Base-by-base conservation (phyloP, 2,113 vertebrate species). In the Corvus moneduloides region DNA sequence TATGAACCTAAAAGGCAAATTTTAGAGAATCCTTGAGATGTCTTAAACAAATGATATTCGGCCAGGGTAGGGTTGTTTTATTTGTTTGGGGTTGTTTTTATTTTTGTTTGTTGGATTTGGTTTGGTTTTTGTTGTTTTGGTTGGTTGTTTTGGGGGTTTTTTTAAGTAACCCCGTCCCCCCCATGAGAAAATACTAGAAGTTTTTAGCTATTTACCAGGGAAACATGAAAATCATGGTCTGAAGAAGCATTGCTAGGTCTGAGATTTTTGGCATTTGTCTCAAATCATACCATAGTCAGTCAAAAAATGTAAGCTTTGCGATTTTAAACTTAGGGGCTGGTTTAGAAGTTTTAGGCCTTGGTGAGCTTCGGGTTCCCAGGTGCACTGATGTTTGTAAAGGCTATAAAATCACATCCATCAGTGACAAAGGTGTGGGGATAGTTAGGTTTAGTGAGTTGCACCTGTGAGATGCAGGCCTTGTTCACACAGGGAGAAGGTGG, bases 311-410 rank as follows among this genome's bases (percentile, higher is more conserved):
- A 27, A 88, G 17, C 12, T 61, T 77, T 76, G 37, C 30, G 10
- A 9, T 28, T 79, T 83, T 78, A 78, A 51, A 54, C 7, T 43
- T 43, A 16, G 8, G 7, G 14, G 8, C 2, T 0, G 0, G 8
- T 63, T 72, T 75, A 21, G 58, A 63, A 33, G 32, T 26, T 49
- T 54, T 62, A 4, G 0, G 10, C 7, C 14, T 58, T 41, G 6
- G 1, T 48, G 66, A 43, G 3, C 30, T 69, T 64, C 33, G 37
- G 21, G 27, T 77, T 72, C 39, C 18, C 61, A 39, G 39, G 15
- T 67, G 32, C 3, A 2, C 21, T 52, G 26, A 19, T 84, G 24
- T 39, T 41, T 14, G 8, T 24, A 59, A 62, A 18, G 23, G 39
- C 39, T 76, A 23, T n/a, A 52, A 75, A 83, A 82, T 67, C 27